phyloP scores from a whole-genome alignment of 2,888 invertebrate genomes.

The Drosophila nr. medialis region DNA sequence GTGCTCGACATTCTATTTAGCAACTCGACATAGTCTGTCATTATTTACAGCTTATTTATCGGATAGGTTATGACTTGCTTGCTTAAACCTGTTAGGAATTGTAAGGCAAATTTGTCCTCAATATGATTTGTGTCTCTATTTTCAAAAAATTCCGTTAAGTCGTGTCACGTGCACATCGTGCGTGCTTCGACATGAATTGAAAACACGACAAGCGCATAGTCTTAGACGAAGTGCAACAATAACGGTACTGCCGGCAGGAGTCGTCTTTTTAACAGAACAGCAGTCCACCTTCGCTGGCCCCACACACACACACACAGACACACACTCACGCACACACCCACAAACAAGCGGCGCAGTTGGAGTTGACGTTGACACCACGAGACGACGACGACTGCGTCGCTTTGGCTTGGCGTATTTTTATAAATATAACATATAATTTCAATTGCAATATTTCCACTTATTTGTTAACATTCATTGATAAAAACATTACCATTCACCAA shows the following conservation, averaged over 20 bases:
- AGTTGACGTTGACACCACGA: slow-evolving; percentile 61
- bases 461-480: slow-evolving; percentile 29
- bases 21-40: slow-evolving; percentile 83
- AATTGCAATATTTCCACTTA: slow-evolving; percentile 31
- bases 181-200: slow-evolving; percentile 3
- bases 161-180: slow-evolving; percentile 8
- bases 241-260: slow-evolving; percentile 37
- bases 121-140: not conserved
- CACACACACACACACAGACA: slow-evolving; percentile 35
- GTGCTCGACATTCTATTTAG: slow-evolving; percentile 83
- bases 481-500: slow-evolving; percentile 13
- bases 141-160: not conserved
- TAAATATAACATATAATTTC: slow-evolving; percentile 47
- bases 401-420: slow-evolving; percentile 38
- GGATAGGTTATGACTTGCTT: not conserved
- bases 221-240: slow-evolving; percentile 8
- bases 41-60: slow-evolving; percentile 22
- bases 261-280: slow-evolving; percentile 33
- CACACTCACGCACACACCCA: slow-evolving; percentile 13
- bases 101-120: not conserved
- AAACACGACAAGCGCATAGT: not conserved
- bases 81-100: not conserved
- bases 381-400: slow-evolving; percentile 35
- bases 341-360: slow-evolving; percentile 44
- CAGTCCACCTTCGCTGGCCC: slow-evolving; percentile 39